Evolutionary conservation across 2,797 vertebrate species (phyloP).

Genomic region (Bovichtus diacanthus): DNA sequence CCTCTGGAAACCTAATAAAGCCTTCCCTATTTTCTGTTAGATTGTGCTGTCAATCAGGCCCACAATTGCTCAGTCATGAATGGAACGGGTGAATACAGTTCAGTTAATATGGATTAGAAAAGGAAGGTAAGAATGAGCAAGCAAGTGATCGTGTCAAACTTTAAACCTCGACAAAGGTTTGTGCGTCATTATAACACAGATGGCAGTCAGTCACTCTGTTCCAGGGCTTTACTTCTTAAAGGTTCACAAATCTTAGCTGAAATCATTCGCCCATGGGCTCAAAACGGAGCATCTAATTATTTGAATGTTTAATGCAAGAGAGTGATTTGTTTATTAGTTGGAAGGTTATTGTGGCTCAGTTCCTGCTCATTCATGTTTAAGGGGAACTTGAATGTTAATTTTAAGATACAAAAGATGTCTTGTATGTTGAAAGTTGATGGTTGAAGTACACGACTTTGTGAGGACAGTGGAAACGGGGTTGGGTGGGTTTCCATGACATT

Average conservation of each 20-base stretch:
- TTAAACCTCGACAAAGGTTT: neutral
- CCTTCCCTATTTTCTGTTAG: neutral
- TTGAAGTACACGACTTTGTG: neutral
- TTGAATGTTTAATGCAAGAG: neutral
- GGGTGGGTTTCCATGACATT: neutral
- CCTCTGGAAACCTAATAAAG: conserved; percentile 3
- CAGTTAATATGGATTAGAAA: conserved; percentile 7
- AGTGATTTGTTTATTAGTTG: conserved; percentile 9
- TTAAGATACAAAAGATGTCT: neutral
- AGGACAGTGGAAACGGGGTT: neutral
- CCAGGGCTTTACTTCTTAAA: neutral
- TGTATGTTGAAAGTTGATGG: neutral
- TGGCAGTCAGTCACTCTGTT: neutral
- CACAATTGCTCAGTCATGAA: conserved; percentile 3
- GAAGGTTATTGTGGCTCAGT: neutral
- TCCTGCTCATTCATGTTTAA: neutral
- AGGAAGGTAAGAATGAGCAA: neutral
- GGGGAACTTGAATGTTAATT: neutral
- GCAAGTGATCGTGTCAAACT: neutral
- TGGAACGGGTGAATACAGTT: neutral
- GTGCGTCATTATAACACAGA: neutral
- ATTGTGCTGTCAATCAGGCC: conserved; percentile 12
- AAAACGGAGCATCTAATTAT: neutral
- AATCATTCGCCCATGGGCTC: neutral
- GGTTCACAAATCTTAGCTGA: neutral